Percentiles rank a stretch among this genome's conserved stretches.
Conservation (phyloP, 2,797 vertebrate genomes). For the Argya squamiceps region DNA sequence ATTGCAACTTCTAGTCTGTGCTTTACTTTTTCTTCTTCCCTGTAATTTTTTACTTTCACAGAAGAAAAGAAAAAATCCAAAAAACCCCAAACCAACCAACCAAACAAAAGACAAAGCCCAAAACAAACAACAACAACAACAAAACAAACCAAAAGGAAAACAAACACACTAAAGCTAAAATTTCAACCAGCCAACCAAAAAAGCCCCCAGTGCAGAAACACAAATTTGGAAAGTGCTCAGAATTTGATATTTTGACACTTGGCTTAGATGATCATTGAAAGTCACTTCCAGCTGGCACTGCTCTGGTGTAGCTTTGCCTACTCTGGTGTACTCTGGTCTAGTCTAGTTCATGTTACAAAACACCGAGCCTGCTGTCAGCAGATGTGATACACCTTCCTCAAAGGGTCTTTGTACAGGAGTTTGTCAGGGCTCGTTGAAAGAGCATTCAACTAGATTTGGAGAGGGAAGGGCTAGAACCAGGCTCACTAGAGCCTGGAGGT, state of each 20-base stretch:
- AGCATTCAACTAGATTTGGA: not conserved
- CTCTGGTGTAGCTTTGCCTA: not conserved
- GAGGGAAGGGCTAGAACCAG: not conserved
- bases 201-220: rapidly evolving
- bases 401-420: not conserved
- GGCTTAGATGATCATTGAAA: not conserved
- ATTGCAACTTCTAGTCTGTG: not conserved
- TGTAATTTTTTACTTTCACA: not conserved
- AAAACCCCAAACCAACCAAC: no score
- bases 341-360: no score
- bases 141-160: not conserved
- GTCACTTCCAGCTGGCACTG: not conserved
- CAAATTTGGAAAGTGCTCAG: not conserved
- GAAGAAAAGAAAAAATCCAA: rapidly evolving
- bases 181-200: rapidly evolving
- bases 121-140: not conserved
- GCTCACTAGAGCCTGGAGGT: not conserved
- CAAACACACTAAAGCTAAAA: not conserved
- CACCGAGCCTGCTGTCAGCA: not conserved
- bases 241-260: not conserved
- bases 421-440: not conserved
- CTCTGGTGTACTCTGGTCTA: not conserved
- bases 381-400: not conserved
- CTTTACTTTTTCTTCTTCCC: not conserved
- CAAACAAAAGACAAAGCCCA: not conserved